phyloP scores from a whole-genome alignment of 1,140 invertebrate genomes.

The Trichomalopsis sarcophagae region DNA sequence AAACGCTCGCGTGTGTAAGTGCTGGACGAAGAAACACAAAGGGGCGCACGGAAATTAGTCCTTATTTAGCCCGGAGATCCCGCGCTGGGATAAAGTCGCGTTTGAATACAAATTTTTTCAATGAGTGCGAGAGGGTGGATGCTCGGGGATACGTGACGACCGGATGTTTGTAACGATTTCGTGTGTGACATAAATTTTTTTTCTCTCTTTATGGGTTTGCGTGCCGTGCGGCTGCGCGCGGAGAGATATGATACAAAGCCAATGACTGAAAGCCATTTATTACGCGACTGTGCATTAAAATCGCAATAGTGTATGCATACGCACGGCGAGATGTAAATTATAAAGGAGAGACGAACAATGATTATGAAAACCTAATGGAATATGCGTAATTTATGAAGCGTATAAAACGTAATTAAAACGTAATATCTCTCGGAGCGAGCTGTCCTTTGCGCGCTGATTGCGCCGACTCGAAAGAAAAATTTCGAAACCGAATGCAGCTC shows the following conservation, averaged over 20 bases:
- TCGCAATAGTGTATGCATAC: no score
- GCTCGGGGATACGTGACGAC: neutral
- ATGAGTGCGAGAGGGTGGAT: neutral
- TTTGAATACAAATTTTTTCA: neutral
- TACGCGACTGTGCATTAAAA: neutral
- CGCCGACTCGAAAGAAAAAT: neutral
- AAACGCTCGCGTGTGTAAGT: neutral
- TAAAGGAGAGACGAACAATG: neutral
- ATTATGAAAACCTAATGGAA: neutral
- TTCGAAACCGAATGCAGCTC: neutral
- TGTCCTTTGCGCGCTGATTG: neutral
- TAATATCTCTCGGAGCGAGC: neutral
- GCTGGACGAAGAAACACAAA: neutral
- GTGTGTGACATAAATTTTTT: neutral
- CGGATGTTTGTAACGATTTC: neutral
- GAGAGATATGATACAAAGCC: neutral
- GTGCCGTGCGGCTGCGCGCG: no score
- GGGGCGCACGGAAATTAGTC: neutral
- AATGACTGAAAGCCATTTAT: neutral
- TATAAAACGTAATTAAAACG: neutral
- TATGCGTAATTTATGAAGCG: neutral
- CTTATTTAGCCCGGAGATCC: neutral
- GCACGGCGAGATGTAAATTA: no score
- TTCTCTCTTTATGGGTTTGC: neutral
- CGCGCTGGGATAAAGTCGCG: neutral